phyloP scores from a whole-genome alignment of 2,888 invertebrate genomes.

The Thereva unica region DNA sequence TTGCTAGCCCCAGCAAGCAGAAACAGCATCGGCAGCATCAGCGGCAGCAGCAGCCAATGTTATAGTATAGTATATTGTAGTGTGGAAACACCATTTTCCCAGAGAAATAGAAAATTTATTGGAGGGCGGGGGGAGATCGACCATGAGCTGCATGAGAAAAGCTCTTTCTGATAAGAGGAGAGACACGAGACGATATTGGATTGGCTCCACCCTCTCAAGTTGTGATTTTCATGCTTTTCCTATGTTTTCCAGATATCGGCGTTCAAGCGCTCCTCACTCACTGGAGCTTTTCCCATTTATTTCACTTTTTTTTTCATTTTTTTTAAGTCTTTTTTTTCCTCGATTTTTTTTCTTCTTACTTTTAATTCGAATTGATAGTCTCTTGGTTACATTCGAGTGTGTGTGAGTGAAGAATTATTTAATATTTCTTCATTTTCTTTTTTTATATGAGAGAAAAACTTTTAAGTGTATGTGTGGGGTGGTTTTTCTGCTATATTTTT shows the following conservation, averaged over 20 bases:
- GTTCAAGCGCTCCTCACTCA: slow-evolving; percentile 25
- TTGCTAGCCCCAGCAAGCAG: background rate
- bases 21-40: slow-evolving; percentile 7
- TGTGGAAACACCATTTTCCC: slow-evolving; percentile 27
- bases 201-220: slow-evolving; percentile 38
- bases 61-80: slow-evolving; percentile 1
- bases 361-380: slow-evolving; percentile 30
- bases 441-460: no score
- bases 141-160: slow-evolving; percentile 23
- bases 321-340: background rate
- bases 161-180: slow-evolving; percentile 38
- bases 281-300: slow-evolving; percentile 29
- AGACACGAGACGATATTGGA: slow-evolving; percentile 31
- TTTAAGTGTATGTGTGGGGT: no score
- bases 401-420: background rate
- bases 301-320: slow-evolving; percentile 14
- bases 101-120: slow-evolving; percentile 33
- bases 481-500: no score
- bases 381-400: slow-evolving; percentile 9
- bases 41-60: background rate
- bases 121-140: slow-evolving; percentile 11
- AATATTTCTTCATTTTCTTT: no score
- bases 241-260: slow-evolving; percentile 35
- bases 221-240: slow-evolving; percentile 35
- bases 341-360: background rate